A percentile compares a stretch with the other conserved stretches of the same genome.
phyloP scores from a whole-genome alignment of 2,113 vertebrate species.

The Macquaria australasica region DNA sequence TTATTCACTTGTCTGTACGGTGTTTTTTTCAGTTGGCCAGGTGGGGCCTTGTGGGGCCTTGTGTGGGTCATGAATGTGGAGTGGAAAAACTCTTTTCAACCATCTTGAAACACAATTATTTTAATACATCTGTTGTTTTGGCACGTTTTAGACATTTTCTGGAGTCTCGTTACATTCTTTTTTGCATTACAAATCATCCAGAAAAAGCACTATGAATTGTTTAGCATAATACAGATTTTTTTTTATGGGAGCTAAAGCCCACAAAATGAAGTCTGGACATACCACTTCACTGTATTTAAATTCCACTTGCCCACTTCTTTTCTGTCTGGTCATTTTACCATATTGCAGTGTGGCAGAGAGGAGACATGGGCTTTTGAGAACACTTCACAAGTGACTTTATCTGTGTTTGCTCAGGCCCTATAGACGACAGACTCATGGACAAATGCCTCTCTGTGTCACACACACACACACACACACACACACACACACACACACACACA shows the following conservation, averaged over 20 bases:
- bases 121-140: neutral
- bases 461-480: slow-evolving; percentile 6
- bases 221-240: neutral
- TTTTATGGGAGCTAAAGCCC: neutral
- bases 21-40: neutral
- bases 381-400: slow-evolving; percentile 68
- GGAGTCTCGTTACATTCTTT: neutral
- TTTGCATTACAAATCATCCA: neutral
- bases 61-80: neutral
- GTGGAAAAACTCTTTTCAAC: neutral
- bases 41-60: too few species aligned
- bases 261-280: neutral
- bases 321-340: slow-evolving; percentile 26
- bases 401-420: slow-evolving; percentile 72
- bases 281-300: neutral
- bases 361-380: slow-evolving; percentile 31
- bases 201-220: slow-evolving; percentile 34
- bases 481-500: slow-evolving; percentile 21
- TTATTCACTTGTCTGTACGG: neutral
- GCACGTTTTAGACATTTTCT: neutral
- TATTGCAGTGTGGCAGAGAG: slow-evolving; percentile 16
- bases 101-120: neutral
- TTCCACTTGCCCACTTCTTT: slow-evolving; percentile 21
- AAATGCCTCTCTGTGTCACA: slow-evolving; percentile 35
- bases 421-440: slow-evolving; percentile 36